Evolutionary conservation across 1,140 invertebrate species (phyloP).

Genomic region (Cotesia typhae): DNA sequence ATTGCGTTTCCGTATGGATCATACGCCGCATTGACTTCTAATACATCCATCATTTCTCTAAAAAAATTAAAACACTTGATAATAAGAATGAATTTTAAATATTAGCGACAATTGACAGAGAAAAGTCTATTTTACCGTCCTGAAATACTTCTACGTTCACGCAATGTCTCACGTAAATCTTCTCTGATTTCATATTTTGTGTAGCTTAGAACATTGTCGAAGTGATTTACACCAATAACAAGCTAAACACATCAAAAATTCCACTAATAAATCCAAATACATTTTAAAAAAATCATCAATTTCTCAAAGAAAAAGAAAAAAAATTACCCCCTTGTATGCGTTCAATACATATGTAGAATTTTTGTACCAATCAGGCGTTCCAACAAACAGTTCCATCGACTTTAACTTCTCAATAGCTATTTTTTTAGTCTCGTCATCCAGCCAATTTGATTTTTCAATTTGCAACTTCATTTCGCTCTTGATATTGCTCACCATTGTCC

Average conservation of each 20-base stretch:
- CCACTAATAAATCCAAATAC: background rate
- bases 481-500: background rate
- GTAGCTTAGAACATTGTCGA: constrained; percentile 43
- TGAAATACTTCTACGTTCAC: too few species aligned
- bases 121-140: too few species aligned
- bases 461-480: constrained; percentile 17
- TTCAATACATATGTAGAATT: constrained; percentile 30
- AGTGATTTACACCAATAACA: constrained; percentile 37
- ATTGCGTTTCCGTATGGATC: too few species aligned
- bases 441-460: constrained; percentile 64
- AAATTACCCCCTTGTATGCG: constrained; percentile 36
- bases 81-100: too few species aligned
- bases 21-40: too few species aligned
- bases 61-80: too few species aligned
- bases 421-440: constrained; percentile 69
- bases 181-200: background rate
- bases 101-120: too few species aligned
- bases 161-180: constrained; percentile 30
- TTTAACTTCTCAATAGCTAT: constrained; percentile 70
- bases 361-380: constrained; percentile 65
- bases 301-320: background rate
- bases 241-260: constrained; percentile 31
- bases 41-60: too few species aligned
- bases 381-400: constrained; percentile 72
- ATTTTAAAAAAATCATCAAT: background rate